These are phyloP conservation scores for Orthosia gothica DNA, from an alignment of 2,888 invertebrate genomes.

Conservation along the genomic window DNA sequence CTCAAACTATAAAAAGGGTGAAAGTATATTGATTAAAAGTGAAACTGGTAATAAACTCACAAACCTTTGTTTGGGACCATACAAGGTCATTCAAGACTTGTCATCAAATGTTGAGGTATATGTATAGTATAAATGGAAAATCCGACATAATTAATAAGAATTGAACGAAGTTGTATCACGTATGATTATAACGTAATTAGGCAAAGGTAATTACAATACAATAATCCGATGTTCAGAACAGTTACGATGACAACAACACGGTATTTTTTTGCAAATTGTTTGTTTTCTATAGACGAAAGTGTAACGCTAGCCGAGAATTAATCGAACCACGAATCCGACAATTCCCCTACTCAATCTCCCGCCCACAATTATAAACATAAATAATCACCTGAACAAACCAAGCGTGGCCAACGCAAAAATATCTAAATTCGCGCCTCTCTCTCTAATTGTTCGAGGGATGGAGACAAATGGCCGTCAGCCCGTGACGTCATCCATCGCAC, in stretches of 20 bases:
- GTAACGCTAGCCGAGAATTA: not conserved
- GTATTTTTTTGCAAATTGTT: too few species aligned
- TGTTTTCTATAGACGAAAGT: too few species aligned
- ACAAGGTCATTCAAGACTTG: not conserved
- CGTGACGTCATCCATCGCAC: constrained; percentile 58
- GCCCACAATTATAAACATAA: constrained; percentile 3
- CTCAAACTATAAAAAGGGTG: too few species aligned
- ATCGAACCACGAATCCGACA: not conserved
- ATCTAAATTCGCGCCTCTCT: constrained; percentile 50
- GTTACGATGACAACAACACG: too few species aligned
- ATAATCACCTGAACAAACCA: constrained; percentile 35
- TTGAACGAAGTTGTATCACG: too few species aligned
- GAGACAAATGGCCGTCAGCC: constrained; percentile 62
- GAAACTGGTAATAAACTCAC: too few species aligned
- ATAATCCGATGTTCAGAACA: too few species aligned
- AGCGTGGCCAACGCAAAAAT: constrained; percentile 27
- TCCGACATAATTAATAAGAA: too few species aligned
- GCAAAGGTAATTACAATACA: too few species aligned
- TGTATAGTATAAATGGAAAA: not conserved
- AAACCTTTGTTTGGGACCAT: not conserved
- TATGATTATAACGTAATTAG: too few species aligned
- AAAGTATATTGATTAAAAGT: too few species aligned
- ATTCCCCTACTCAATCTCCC: not conserved
- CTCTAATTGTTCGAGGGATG: constrained; percentile 64
- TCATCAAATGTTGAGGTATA: not conserved